Evolutionary conservation across 2,888 invertebrate species (phyloP), one percentile per base, ranked within the genome.

Genomic region (Hipparchia semele): DNA sequence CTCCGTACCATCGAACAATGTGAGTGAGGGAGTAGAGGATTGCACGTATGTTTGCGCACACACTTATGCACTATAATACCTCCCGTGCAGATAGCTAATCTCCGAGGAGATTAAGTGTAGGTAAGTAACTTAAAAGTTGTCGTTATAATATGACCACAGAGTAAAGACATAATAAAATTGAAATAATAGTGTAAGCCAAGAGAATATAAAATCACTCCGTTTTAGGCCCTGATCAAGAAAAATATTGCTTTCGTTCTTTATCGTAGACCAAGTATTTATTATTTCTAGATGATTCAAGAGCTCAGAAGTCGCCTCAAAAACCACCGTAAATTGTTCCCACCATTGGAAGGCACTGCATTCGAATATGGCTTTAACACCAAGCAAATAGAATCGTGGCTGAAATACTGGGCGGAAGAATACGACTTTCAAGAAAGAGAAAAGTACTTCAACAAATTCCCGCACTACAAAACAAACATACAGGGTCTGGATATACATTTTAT

Each of bases 331-430:
- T 81, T 85, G 56, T 86, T 94, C 0, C 92, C 94, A 6, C 96
- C 97, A 0, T 86, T 97, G n/a, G 96, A 97, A 87, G 96, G 95
- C 33, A 91, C 94, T 0, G 95, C 92, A 0, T 98, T 98, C 87
- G 94, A 96, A 78, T 98, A 98, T 84, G 99, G 99, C 0, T 96
- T 98, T 85, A 97, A 97, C 83, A 91, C 95, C 0, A 94, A 95
- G 1, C 95, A 95, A 72, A 84, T 98, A 33, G 90, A 95, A 64
- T 89, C 93, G 61, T 94, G 98, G 80, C 81, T 97, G 0, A 92
- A 95, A 9, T 96, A 97, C 87, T 99, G 99, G 99, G 94, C 94
- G 2, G 95, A 95, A 2, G 94, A 95, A 56, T 98, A 97, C 85
- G 94, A 97, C 79, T 88, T 94, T 75, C 87, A 82, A 51, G 94